Evolutionary conservation across 2,113 vertebrate genomes (phyloP).

Genomic region (Triplophysa rosa): DNA sequence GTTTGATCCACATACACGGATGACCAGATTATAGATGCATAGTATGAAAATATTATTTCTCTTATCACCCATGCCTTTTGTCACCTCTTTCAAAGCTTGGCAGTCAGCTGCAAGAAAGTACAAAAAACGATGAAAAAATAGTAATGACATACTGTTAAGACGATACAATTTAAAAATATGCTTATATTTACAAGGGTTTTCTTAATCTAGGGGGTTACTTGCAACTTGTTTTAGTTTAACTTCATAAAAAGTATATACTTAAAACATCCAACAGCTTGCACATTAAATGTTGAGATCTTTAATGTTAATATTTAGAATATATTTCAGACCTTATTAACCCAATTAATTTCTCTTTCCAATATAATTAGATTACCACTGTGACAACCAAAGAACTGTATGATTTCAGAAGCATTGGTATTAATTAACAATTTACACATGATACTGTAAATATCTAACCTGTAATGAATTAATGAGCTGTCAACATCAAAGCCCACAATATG

Average conservation of each 20-base stretch:
- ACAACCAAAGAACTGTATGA: neutral
- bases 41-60: conserved; percentile 40
- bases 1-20: conserved; percentile 62
- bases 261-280: neutral
- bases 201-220: no score
- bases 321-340: no score
- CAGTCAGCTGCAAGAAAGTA: no score
- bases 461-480: neutral
- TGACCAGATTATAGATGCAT: conserved; percentile 59
- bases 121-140: no score
- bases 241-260: neutral
- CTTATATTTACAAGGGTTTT: no score
- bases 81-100: neutral
- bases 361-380: neutral
- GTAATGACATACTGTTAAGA: no score
- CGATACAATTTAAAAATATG: no score
- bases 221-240: neutral
- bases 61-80: conserved; percentile 1
- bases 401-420: neutral
- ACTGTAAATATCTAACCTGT: neutral
- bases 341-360: neutral
- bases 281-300: no score
- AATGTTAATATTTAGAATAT: no score
- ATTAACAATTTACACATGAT: neutral
- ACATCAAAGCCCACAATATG: neutral